Conservation (phyloP, 2,888 invertebrate genomes). For the Vanessa cardui region DNA sequence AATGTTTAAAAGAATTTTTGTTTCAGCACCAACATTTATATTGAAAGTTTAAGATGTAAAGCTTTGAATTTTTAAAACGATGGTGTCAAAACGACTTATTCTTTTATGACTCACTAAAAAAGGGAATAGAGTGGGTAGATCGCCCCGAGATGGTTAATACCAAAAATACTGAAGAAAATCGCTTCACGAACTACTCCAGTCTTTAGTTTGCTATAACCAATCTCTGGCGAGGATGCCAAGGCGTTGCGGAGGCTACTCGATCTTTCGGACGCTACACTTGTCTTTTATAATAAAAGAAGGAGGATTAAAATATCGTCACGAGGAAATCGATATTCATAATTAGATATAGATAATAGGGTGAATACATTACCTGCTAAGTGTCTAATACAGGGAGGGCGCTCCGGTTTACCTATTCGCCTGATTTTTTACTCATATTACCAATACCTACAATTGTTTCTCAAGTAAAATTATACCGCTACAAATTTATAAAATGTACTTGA, state of each 20-base stretch:
- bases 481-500: no score
- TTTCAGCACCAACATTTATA: constrained; percentile 28
- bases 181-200: constrained; percentile 82
- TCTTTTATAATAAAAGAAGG: constrained; percentile 68
- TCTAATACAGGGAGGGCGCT: constrained; percentile 41
- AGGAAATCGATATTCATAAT: constrained; percentile 79
- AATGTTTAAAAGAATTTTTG: constrained; percentile 1
- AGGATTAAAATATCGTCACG: constrained; percentile 67
- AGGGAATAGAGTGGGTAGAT: constrained; percentile 51
- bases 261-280: constrained; percentile 42
- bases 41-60: neutral
- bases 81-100: constrained; percentile 35
- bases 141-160: constrained; percentile 73
- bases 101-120: constrained; percentile 53
- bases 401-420: neutral
- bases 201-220: constrained; percentile 73
- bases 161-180: constrained; percentile 83
- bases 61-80: neutral
- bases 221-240: constrained; percentile 69
- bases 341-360: constrained; percentile 75
- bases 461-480: no score
- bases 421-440: no score
- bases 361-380: constrained; percentile 56
- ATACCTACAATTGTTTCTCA: no score
- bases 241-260: constrained; percentile 77